Base-by-base conservation (phyloP, 2,888 invertebrate genomes). In the Leptura quadrifasciata region DNA sequence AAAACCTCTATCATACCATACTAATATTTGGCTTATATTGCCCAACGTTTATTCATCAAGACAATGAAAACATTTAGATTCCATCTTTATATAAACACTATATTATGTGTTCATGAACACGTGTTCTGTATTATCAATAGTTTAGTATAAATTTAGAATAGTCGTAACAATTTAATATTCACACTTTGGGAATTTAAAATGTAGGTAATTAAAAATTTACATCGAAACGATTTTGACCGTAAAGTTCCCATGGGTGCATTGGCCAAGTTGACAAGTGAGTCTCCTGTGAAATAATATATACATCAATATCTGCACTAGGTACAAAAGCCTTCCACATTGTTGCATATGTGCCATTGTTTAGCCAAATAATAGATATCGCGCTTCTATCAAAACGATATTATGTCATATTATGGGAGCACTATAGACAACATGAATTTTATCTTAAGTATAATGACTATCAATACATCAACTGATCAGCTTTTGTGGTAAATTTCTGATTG, bases 231-330 rank as follows among this genome's bases (percentile, higher is more conserved):
- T 80, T 83, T 77, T 76, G 79, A 71, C 69, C 79, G 76, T 80
- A 68, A 75, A 76, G 75, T 72, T 81, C 81, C 79, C 79, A 67
- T 58, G 82, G 80, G 82, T 80, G 80, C 77, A 80, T 79, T 80
- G 79, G 76, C 79, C 78, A 80, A 81, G 79, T 82, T 84, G 83
- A 84, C 82, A 82, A 84, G 84, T 84, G 82, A 80, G 82, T 82
- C 83, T 82, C 83, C 73, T 81, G 84, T 80, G 84, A 82, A 82
- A 83, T 84, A 81, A 83, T 82, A 83, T 80, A 82, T 82, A 83
- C 82, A 82, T 84, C 83, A 83, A 82, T 83, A 82, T 83, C 81
- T 79, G 75, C 80, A 80, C 79, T 77, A 72, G 76, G 67, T 81
- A 82, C 80, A 81, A 83, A 79, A 77, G 78, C 76, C 77, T 68